Evolutionary conservation across 2,888 invertebrate genomes (phyloP).

Genomic region (Xanthostigma xanthostigma): DNA sequence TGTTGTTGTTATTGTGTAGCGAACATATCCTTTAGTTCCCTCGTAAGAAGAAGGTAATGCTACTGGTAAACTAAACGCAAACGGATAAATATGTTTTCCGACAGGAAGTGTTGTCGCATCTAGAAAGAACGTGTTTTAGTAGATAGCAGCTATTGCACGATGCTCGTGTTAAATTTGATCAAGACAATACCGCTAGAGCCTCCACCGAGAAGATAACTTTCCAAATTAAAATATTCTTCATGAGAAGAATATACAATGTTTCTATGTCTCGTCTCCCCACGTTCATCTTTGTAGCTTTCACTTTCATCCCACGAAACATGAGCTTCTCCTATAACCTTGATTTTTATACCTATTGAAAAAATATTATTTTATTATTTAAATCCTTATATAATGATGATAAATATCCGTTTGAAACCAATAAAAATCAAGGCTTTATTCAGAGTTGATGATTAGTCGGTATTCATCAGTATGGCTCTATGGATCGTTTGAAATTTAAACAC

Average conservation of each 20-base stretch:
- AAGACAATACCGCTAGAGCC: neutral
- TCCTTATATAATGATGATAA: no score
- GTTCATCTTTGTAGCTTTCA: constrained; percentile 4
- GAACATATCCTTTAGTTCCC: constrained; percentile 17
- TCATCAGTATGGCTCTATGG: no score
- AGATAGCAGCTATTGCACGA: no score
- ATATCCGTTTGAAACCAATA: no score
- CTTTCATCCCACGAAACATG: constrained; percentile 10
- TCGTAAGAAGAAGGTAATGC: constrained; percentile 19
- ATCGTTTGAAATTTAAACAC: no score
- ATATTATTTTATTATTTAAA: neutral
- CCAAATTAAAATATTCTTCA: constrained; percentile 8
- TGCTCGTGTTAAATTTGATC: no score
- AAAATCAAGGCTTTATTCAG: no score
- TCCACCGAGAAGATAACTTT: constrained; percentile 6
- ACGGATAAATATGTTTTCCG: constrained; percentile 22
- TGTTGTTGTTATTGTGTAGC: constrained; percentile 17
- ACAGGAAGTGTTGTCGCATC: constrained; percentile 16
- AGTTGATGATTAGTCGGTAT: no score
- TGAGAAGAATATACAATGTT: constrained; percentile 4
- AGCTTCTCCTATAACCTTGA: constrained; percentile 11
- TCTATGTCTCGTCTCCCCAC: constrained; percentile 1
- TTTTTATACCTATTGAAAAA: constrained; percentile 9
- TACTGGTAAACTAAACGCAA: constrained; percentile 17
- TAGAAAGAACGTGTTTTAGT: constrained; percentile 9